Evolutionary conservation across 2,888 invertebrate genomes (phyloP).

Genomic region (Heliconius charithonia): DNA sequence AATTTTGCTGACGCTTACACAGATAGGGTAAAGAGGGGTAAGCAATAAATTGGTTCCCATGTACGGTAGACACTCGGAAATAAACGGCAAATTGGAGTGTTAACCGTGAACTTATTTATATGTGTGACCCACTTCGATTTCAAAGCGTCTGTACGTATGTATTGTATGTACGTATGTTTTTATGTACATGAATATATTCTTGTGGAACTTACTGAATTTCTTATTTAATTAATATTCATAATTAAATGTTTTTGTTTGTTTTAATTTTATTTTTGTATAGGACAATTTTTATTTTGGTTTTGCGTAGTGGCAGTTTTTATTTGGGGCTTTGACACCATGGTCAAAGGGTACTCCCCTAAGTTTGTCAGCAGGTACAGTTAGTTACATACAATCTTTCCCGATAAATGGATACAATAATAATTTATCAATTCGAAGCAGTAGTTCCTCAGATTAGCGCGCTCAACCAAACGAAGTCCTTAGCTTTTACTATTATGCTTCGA

Average conservation of each 20-base stretch:
- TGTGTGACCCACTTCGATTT: constrained; percentile 38
- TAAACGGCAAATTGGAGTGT: constrained; percentile 47
- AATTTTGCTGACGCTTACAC: constrained; percentile 40
- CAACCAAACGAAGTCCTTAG: neutral
- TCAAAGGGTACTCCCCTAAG: neutral
- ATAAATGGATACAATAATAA: neutral
- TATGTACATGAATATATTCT: neutral
- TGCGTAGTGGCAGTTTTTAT: neutral
- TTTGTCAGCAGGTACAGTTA: no score
- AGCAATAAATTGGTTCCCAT: constrained; percentile 48
- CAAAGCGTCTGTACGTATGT: constrained; percentile 29
- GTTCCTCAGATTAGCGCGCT: neutral
- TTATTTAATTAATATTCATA: neutral
- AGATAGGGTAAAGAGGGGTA: constrained; percentile 43
- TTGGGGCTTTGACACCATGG: neutral
- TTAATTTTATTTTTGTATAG: neutral
- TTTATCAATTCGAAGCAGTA: neutral
- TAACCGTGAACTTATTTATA: constrained; percentile 41
- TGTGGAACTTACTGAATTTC: neutral
- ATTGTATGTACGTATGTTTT: neutral
- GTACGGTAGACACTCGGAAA: constrained; percentile 45
- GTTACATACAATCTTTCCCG: no score
- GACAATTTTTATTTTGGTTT: neutral
- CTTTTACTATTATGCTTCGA: no score
- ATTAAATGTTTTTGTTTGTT: neutral